Evolutionary conservation across 2,888 invertebrate genomes (phyloP), one percentile per base, ranked within the genome.

Genomic region (Harpagoxenus sublaevis): DNA sequence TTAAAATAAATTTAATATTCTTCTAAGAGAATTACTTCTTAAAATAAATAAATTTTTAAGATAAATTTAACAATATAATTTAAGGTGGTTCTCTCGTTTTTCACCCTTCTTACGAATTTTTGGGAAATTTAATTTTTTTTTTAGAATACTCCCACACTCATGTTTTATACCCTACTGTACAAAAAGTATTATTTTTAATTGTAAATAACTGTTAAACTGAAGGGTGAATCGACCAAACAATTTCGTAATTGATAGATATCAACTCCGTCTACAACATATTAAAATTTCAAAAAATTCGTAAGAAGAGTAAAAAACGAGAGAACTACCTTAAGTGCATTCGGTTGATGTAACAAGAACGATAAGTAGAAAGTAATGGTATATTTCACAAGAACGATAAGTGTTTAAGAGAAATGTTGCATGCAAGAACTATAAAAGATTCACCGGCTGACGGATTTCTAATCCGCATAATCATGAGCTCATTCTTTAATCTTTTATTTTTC

Each of bases 361-460:
- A 88, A 88, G 86, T 83, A 23, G 23, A 23, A 23, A 23, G 23
- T 23, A 23, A 23, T 23, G 23, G 23, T 23, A 23, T 23, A 23
- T 23, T 23, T 23, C 23, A 84, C 83, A 74, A 87, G 15, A 63
- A 83, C 75, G 71, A 88, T 89, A 88, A 88, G 86, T 83, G 84
- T 78, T 81, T 39, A 31, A 18, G 6, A 48, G 12, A 45, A 51
- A 9, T 48, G 51, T 28, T 28, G 42, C 28, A n/a, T 9, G 12
- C 77, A 42, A 51, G 28, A 18, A 55, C 53, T 15, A 66, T 0
- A 8, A 78, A 51, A 53, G 18, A 55, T 53, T 66, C 9, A 48
- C 5, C 63, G 18, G 15, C 23, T 73, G 12, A 23, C 12, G 3
- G 3, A 70, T 75, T 75, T 63, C n/a, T 48, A 62, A 63, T 62